Percentiles rank a stretch among this genome's conserved stretches.
Evolutionary conservation across 2,113 vertebrate genomes (phyloP).

Genomic region (Progne subis): DNA sequence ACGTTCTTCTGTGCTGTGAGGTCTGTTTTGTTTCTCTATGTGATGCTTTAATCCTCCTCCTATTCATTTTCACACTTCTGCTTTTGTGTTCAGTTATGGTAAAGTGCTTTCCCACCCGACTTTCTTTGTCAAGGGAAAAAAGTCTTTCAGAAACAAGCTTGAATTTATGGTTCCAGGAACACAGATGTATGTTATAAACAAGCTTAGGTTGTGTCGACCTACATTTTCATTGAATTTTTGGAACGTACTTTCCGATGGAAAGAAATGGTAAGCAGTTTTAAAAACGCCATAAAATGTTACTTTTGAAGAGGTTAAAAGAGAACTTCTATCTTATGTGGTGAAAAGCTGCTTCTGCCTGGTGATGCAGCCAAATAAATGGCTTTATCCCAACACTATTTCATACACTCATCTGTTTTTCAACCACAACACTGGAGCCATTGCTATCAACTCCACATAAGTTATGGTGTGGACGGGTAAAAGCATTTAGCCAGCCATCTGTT

Average conservation of each 20-base stretch:
- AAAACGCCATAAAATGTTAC: not conserved
- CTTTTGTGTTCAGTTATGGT: not conserved
- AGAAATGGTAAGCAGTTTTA: not conserved
- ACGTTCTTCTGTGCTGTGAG: fast-evolving
- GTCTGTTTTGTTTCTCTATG: not conserved
- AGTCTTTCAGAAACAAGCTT: not conserved
- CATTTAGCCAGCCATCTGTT: not conserved
- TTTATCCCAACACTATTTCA: not conserved
- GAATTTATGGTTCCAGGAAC: not conserved
- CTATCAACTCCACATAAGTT: not conserved
- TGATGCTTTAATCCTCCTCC: not conserved
- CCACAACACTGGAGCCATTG: not conserved
- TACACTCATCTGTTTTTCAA: not conserved
- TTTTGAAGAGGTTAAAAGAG: not conserved
- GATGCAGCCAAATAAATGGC: not conserved
- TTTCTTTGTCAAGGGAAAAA: not conserved
- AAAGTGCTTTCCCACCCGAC: not conserved
- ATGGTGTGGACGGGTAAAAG: not conserved
- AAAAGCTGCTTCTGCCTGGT: not conserved
- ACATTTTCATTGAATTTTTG: not conserved
- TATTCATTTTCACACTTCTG: not conserved
- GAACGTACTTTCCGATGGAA: not conserved
- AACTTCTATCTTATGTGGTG: not conserved
- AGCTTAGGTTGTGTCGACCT: not conserved
- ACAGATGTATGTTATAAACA: not conserved